Evolutionary conservation across 2,797 vertebrate species (phyloP), one percentile per base, ranked within the genome.

Genomic region (Rhynchonycteris naso): DNA sequence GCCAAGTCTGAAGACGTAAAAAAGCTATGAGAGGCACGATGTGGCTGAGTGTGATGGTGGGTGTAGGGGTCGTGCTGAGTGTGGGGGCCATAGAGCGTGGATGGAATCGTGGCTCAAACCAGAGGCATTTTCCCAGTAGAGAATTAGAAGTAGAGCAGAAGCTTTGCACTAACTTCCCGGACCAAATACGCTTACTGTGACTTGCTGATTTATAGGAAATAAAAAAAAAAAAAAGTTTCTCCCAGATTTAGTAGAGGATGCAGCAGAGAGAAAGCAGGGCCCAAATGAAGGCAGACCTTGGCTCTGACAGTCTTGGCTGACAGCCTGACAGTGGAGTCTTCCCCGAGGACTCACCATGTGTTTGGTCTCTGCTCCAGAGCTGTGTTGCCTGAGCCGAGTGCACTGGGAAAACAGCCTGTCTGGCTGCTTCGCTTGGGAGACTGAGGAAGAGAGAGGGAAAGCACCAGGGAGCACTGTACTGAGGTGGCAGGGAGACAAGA

Each of bases 161-260:
- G 1, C 33, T 85, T 87, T 89, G 15, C 12, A 35, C 54, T 82
- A 91, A 72, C 11, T 35, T 22, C 24, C 7, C 21, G 88, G 56
- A 43, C 30, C 30, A 71, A 89, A 54, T 50, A 50, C 35, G 71
- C 54, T 65, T 61, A 38, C 11, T 85, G 52, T 68, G 74, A 56
- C 22, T 58, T 76, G 61, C 61, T 92, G 75, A 58, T 61, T 86
- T 65, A 71, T 7, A 56, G 54, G 87, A 30, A 33, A n/a, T n/a
- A 19, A 63, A 15, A 35, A 28, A 28, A 58, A 28, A n/a, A 24
- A 47, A 7, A 54, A 63, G 43, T 63, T 58, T 88, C 68, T 84
- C 52, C 59, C 22, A 66, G 66, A 58, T 69, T 84, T 50, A 61
- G 66, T 47, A 86, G 59, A 63, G 33, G 26, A 22, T 19, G 2